A percentile compares a stretch with the other conserved stretches of the same genome.
These are phyloP conservation scores for Parapristionchus giblindavisi DNA, from an alignment of 2,888 invertebrate species.

Conservation along the genomic window DNA sequence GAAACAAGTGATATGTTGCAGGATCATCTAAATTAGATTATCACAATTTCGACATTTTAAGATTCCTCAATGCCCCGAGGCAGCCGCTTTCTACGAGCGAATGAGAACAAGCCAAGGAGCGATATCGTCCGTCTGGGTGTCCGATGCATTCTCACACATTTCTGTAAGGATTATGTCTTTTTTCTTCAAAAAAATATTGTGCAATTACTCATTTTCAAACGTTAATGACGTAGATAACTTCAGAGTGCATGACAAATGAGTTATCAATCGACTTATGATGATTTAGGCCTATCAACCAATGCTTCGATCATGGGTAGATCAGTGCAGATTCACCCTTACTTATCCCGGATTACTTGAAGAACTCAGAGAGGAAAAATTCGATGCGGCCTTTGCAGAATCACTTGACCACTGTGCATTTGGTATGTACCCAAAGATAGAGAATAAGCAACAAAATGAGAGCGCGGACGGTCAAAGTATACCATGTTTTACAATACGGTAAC, in stretches of 20 bases:
- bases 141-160: constrained; percentile 18
- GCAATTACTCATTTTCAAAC: too few species aligned
- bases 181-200: too few species aligned
- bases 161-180: neutral
- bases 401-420: constrained; percentile 29
- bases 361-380: constrained; percentile 13
- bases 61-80: constrained; percentile 12
- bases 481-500: too few species aligned
- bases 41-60: too few species aligned
- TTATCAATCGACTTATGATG: neutral
- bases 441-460: too few species aligned
- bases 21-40: too few species aligned
- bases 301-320: neutral
- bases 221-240: too few species aligned
- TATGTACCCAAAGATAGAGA: too few species aligned
- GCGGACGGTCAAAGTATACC: too few species aligned
- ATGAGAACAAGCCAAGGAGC: neutral
- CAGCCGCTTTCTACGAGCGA: neutral
- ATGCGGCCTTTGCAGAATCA: neutral
- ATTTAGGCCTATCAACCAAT: neutral
- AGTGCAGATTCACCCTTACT: constrained; percentile 21
- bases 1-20: too few species aligned
- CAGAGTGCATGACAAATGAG: too few species aligned
- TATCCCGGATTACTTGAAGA: constrained; percentile 1
- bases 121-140: neutral